Conservation (phyloP, 2,113 vertebrate genomes). For the Tupaia tana region DNA sequence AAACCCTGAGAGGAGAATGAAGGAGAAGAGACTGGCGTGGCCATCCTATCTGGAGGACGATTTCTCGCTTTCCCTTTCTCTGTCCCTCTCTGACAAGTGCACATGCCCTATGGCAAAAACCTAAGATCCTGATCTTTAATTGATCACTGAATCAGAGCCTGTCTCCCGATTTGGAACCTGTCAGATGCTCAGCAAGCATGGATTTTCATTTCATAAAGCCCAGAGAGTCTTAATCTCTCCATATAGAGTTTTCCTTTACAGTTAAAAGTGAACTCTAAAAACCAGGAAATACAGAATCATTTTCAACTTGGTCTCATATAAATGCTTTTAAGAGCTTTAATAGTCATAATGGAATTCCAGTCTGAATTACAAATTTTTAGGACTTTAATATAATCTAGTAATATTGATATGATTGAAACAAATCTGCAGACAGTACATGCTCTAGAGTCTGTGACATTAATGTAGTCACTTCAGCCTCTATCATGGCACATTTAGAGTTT, state of each 20-base stretch:
- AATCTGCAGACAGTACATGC: not conserved
- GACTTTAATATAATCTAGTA: not conserved
- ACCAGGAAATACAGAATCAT: not conserved
- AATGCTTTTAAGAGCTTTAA: not conserved
- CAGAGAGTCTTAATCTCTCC: not conserved
- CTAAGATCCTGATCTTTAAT: not conserved
- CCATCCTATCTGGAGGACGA: too few species aligned
- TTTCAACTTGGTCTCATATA: not conserved
- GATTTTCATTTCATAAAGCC: not conserved
- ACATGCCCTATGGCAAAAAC: too few species aligned
- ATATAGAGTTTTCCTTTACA: not conserved
- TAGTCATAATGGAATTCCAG: slow-evolving; percentile 9
- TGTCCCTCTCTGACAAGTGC: too few species aligned
- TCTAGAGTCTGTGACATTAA: not conserved
- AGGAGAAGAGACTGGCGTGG: too few species aligned
- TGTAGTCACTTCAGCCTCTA: not conserved
- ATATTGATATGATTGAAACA: not conserved
- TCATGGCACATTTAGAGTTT: not conserved
- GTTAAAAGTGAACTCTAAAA: slow-evolving; percentile 19
- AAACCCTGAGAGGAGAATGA: too few species aligned
- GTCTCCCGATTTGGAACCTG: not conserved
- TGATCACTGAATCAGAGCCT: not conserved
- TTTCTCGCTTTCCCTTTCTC: too few species aligned
- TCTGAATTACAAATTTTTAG: not conserved
- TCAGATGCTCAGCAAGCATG: not conserved